phyloP scores from a whole-genome alignment of 2,888 invertebrate species.

The Eubasilissa splendida region DNA sequence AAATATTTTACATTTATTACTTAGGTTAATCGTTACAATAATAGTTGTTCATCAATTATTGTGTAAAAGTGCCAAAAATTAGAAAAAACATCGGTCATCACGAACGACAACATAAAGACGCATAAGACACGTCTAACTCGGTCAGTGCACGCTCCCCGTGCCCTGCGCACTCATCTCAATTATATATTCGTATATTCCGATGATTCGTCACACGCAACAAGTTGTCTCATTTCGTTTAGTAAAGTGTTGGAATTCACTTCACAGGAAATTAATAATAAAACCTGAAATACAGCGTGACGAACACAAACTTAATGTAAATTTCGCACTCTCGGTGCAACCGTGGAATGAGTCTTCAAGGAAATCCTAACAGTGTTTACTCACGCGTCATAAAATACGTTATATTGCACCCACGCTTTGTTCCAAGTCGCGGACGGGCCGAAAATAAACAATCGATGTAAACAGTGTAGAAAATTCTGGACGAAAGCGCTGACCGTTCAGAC shows the following conservation, averaged over 20 bases:
- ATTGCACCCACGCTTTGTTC: conserved; percentile 6
- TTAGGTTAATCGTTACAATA: too few species aligned
- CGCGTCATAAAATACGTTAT: not conserved
- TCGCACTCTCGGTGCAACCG: not conserved
- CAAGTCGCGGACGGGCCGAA: not conserved
- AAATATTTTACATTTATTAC: too few species aligned
- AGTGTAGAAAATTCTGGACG: not conserved
- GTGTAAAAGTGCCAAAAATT: too few species aligned
- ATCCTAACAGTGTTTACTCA: conserved; percentile 12
- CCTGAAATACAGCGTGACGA: conserved; percentile 9
- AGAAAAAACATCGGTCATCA: too few species aligned
- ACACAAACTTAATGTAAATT: not conserved
- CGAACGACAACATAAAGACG: too few species aligned
- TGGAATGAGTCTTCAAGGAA: not conserved
- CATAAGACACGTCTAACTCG: too few species aligned
- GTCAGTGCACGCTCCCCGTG: too few species aligned
- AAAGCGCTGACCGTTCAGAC: not conserved
- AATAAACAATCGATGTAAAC: not conserved
- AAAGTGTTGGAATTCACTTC: not conserved
- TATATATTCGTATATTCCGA: too few species aligned
- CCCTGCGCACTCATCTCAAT: too few species aligned
- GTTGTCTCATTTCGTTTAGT: too few species aligned
- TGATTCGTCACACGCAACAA: too few species aligned
- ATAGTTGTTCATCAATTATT: too few species aligned
- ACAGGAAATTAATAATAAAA: not conserved